A percentile compares a stretch with the other conserved stretches of the same genome.
Conservation (phyloP, 2,797 vertebrate genomes). For the Cyclopterus lumpus region DNA sequence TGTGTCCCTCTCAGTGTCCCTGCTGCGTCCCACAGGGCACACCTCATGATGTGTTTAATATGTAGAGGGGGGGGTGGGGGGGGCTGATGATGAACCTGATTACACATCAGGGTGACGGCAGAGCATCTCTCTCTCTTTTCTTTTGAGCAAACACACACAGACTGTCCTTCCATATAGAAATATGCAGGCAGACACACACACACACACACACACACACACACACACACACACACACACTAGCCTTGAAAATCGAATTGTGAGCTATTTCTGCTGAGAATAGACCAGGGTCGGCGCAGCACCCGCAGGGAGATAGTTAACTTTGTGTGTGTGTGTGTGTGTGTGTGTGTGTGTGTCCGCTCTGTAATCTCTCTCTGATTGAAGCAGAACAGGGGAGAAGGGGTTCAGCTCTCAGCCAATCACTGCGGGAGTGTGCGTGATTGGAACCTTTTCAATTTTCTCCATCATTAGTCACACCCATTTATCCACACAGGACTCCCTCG, state of each 20-base stretch:
- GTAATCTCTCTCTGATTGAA: conserved; percentile 48
- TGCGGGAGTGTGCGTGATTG: neutral
- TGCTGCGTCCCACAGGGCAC: neutral
- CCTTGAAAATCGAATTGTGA: conserved; percentile 7
- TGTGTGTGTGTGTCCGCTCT: neutral
- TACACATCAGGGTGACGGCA: conserved; percentile 1
- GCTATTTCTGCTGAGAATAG: conserved; percentile 21
- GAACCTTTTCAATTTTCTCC: conserved; percentile 33
- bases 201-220: neutral
- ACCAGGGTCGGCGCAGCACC: neutral
- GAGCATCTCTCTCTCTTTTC: neutral
- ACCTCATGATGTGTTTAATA: neutral
- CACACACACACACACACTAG: neutral
- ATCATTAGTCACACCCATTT: conserved; percentile 9
- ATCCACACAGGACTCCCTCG: neutral
- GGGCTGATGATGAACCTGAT: conserved; percentile 9
- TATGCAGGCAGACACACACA: neutral
- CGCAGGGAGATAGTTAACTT: neutral
- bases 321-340: conserved; percentile 10
- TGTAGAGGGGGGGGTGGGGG: neutral
- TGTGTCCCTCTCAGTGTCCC: neutral
- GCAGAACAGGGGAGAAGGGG: conserved; percentile 16
- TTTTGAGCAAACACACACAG: neutral
- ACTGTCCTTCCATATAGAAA: neutral
- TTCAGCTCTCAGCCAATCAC: conserved; percentile 37